A percentile compares a stretch with the other conserved stretches of the same genome.
Conservation (phyloP, 2,113 vertebrate species). For the Quiscalus mexicanus region DNA sequence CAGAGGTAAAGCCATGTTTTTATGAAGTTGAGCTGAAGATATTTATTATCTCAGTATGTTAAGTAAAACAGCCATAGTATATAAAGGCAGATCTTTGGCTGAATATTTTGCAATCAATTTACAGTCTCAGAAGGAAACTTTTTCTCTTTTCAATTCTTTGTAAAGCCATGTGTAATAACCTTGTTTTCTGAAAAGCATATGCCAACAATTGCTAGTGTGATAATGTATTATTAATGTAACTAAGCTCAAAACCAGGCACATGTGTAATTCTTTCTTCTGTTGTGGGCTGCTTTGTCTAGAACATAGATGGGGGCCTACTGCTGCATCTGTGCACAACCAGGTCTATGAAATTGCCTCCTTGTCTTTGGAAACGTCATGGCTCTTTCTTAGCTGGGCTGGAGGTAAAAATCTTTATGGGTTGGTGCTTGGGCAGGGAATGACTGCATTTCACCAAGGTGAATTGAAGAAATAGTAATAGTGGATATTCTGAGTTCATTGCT, state of each 20-base stretch:
- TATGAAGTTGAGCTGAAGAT: slow-evolving; percentile 70
- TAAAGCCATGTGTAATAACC: slow-evolving; percentile 65
- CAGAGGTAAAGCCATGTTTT: slow-evolving; percentile 70
- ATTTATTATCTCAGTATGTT: slow-evolving; percentile 72
- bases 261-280: neutral
- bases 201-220: neutral
- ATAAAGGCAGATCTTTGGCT: slow-evolving; percentile 55
- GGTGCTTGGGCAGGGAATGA: neutral
- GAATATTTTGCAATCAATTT: slow-evolving; percentile 67
- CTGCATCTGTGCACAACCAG: neutral
- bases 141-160: slow-evolving; percentile 60
- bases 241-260: neutral
- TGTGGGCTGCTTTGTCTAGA: neutral
- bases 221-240: neutral
- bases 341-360: neutral
- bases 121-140: slow-evolving; percentile 60
- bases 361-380: neutral
- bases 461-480: neutral
- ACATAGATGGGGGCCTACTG: neutral
- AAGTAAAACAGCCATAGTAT: slow-evolving; percentile 22
- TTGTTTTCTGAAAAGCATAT: slow-evolving; percentile 53
- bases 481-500: neutral
- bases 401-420: neutral
- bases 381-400: neutral
- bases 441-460: neutral